Base-by-base conservation (phyloP, 2,113 vertebrate species). In the Strix aluco region DNA sequence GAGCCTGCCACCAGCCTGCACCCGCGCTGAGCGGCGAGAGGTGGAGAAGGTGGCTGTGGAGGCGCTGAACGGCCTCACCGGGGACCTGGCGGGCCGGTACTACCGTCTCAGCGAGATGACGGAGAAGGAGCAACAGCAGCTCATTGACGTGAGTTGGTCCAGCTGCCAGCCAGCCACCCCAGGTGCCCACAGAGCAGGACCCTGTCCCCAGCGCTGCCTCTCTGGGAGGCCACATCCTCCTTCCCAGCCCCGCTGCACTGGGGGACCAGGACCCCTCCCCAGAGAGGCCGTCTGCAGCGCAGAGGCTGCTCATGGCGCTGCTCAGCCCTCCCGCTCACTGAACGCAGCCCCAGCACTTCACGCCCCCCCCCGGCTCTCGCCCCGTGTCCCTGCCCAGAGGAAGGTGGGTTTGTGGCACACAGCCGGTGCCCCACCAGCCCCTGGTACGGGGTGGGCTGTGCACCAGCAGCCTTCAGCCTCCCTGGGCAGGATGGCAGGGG, bases 41-140 rank as follows among this genome's bases (percentile, higher is more conserved):
- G 98, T 99, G 74, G 98, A 99, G 91, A 98, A 97, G 61, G 98
- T 99, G 47, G 29, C 97, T 0, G 98, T 97, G 42, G 98, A 98
- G 0, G 98, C 98, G 0, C 94, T 99, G 88, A 98, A 63, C 0
- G 98, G 98, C 75, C 98, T 99, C 78, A 95, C 95, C 0, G 98
- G 98, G 12, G 98, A 99, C 81, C 96, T 99, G 94, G 91, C 97
- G 0, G 98, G 98, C 72, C 98, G 96, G 21, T 99, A 99, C 94
- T 99, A 98, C 80, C 98, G 98, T 47, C 98, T 99, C 86, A 97
- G 97, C 3, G 98, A 98, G 74, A 98, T 99, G 98, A 99, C 98
- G 0, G 98, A 99, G 30, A 75, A 97, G 81, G 98, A 99, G 49
- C 98, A 99, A 63, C 98, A 99, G 92, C 98, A 98, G 91, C 98